Evolutionary conservation across 2,113 vertebrate genomes (phyloP).

Genomic region (Vulpes lagopus): DNA sequence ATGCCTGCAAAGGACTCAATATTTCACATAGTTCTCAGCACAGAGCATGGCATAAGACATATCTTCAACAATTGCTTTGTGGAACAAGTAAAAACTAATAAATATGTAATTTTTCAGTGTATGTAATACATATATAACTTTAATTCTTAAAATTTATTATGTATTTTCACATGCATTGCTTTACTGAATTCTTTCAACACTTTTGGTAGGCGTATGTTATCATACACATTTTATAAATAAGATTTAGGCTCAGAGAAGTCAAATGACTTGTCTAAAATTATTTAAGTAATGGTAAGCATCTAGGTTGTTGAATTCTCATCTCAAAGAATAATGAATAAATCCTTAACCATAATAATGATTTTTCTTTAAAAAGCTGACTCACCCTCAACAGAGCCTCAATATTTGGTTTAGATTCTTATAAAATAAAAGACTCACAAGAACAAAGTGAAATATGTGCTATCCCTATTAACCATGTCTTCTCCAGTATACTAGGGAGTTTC

Average conservation of each 20-base stretch:
- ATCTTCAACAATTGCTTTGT: neutral
- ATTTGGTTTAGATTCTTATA: constrained; percentile 43
- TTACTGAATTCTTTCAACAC: constrained; percentile 4
- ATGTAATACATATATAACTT: neutral
- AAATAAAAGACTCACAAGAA: constrained; percentile 20
- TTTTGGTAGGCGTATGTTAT: neutral
- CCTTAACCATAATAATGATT: neutral
- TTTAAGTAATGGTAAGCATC: neutral
- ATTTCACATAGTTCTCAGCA: constrained; percentile 7
- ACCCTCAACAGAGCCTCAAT: neutral
- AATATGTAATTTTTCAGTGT: neutral
- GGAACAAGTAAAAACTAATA: constrained; percentile 43
- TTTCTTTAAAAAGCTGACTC: neutral
- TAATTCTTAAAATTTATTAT: neutral
- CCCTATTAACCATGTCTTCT: neutral
- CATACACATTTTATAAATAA: constrained; percentile 41
- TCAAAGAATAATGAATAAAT: constrained; percentile 52
- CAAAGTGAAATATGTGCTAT: neutral
- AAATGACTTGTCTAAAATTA: neutral
- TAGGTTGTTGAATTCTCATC: constrained; percentile 16
- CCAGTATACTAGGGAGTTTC: neutral
- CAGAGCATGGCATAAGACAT: neutral
- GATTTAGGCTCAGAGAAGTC: neutral
- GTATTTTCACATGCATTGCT: neutral
- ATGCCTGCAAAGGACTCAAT: neutral